Evolutionary conservation across 1,140 invertebrate species (phyloP).

Genomic region (Drosophila equinoxialis): DNA sequence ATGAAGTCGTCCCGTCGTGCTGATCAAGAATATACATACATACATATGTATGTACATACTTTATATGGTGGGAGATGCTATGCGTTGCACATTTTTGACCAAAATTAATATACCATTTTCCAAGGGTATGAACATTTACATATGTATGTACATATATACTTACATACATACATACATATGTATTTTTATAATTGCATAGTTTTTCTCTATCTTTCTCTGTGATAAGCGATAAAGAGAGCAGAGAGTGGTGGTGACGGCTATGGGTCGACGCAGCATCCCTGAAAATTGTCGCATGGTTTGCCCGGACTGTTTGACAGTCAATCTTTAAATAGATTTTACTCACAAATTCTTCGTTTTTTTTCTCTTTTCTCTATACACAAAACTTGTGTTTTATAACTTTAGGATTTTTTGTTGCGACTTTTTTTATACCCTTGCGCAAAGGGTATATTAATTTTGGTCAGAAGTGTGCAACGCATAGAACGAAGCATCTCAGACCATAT

Average conservation of each 20-base stretch:
- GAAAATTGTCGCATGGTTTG: slow-evolving; percentile 8
- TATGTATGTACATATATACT: too few species aligned
- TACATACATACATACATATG: neutral
- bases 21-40: too few species aligned
- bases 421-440: too few species aligned
- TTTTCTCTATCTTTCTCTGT: neutral
- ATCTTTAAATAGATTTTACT: slow-evolving; percentile 16
- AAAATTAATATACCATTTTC: too few species aligned
- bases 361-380: neutral
- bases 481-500: too few species aligned
- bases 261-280: neutral
- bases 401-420: neutral
- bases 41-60: too few species aligned
- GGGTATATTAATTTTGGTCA: too few species aligned
- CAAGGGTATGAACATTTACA: too few species aligned
- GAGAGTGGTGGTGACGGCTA: neutral
- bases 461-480: too few species aligned
- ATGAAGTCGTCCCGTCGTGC: too few species aligned
- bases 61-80: too few species aligned
- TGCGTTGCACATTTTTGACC: too few species aligned
- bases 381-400: slow-evolving; percentile 8
- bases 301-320: slow-evolving; percentile 3
- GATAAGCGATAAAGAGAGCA: neutral
- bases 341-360: neutral
- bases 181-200: neutral